phyloP scores from a whole-genome alignment of 2,888 invertebrate species.

The Drosophila melanocephala region DNA sequence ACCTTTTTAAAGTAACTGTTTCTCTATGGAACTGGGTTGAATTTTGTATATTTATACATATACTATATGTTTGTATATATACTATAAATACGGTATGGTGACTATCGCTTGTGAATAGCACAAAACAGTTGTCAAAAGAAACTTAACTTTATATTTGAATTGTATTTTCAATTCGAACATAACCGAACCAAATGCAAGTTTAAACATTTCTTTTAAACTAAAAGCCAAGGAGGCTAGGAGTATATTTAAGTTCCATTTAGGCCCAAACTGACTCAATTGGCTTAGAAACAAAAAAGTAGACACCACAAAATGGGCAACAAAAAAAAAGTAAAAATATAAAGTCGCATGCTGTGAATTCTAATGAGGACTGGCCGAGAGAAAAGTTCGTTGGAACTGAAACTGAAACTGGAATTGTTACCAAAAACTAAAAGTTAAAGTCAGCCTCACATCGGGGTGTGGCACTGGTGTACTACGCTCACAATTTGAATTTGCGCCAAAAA shows the following conservation, averaged over 20 bases:
- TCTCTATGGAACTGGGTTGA: conserved; percentile 1
- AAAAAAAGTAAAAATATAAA: conserved; percentile 6
- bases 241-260: background rate
- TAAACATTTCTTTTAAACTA: background rate
- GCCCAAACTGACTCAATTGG: conserved; percentile 37
- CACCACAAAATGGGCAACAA: conserved; percentile 1
- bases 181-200: background rate
- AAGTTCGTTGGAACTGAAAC: conserved; percentile 37
- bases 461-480: conserved; percentile 49
- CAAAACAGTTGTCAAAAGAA: background rate
- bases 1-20: background rate
- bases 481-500: conserved; percentile 47
- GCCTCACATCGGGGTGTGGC: conserved; percentile 59
- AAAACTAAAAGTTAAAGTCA: conserved; percentile 63
- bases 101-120: background rate
- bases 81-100: background rate
- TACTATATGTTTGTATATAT: background rate
- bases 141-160: background rate
- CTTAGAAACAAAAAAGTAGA: conserved; percentile 21
- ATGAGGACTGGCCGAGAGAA: conserved; percentile 42
- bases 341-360: conserved; percentile 53
- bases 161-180: background rate
- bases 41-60: background rate
- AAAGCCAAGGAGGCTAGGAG: background rate
- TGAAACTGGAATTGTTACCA: conserved; percentile 33